Conservation (phyloP, 2,797 vertebrate genomes). For the Pangasius macronema region DNA sequence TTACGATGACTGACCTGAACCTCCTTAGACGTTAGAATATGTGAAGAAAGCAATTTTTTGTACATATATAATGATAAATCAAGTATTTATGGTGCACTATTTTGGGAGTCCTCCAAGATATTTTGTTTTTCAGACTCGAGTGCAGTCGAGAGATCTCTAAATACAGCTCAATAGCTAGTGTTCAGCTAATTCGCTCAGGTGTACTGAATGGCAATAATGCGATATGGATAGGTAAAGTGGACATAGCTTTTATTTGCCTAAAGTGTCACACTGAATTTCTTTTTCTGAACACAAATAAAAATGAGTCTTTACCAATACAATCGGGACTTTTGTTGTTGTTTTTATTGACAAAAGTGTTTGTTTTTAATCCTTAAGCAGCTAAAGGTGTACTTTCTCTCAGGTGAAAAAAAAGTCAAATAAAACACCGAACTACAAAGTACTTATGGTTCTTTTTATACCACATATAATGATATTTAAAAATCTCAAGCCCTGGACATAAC, state of each 20-base stretch:
- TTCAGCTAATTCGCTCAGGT: neutral
- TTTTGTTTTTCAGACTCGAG: neutral
- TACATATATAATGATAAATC: neutral
- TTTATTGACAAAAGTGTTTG: neutral
- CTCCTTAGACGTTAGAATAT: neutral
- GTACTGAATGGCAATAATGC: neutral
- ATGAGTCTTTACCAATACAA: neutral
- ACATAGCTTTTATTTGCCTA: neutral
- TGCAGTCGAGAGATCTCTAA: neutral
- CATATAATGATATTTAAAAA: neutral
- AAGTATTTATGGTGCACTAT: no score
- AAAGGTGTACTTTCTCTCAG: no score
- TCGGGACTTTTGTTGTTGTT: neutral
- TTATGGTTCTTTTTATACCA: neutral
- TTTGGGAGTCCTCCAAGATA: neutral
- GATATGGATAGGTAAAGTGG: neutral
- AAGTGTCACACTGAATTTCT: neutral
- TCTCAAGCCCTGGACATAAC: neutral
- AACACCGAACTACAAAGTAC: neutral
- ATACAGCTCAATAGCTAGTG: neutral
- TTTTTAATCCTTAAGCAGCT: neutral
- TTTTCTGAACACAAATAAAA: neutral
- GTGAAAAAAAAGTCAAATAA: no score
- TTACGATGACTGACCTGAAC: neutral
- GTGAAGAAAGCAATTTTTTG: neutral